phyloP scores from a whole-genome alignment of 35 echinoderm and acorn worm genomes.

The Heliocidaris tuberculata region DNA sequence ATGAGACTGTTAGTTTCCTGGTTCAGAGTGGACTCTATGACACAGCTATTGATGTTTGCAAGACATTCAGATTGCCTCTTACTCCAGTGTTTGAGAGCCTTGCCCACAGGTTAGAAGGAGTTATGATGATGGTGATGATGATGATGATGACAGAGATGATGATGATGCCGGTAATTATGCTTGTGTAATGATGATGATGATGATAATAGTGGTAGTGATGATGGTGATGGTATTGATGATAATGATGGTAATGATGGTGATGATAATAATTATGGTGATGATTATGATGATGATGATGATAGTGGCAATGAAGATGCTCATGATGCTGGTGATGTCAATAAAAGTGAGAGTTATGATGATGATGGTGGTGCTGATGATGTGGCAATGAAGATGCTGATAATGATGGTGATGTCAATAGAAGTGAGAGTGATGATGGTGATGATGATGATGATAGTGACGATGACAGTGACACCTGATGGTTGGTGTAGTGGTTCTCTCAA shows the following conservation, averaged over 20 bases:
- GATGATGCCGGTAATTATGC: no score
- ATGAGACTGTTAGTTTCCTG: slow-evolving; percentile 76
- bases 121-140: neutral
- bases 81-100: slow-evolving; percentile 80
- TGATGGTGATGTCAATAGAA: neutral
- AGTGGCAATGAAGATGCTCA: no score
- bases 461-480: no score
- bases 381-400: neutral
- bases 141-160: neutral
- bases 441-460: neutral
- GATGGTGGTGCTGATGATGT: no score
- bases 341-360: no score
- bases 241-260: neutral
- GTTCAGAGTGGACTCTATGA: slow-evolving; percentile 86
- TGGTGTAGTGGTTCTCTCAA: no score
- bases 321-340: neutral
- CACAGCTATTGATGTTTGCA: slow-evolving; percentile 76
- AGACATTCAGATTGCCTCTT: slow-evolving; percentile 67
- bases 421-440: neutral
- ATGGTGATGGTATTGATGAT: neutral
- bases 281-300: no score
- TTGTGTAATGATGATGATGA: neutral
- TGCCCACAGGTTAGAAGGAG: slow-evolving; percentile 60
- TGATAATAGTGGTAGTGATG: neutral
- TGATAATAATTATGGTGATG: no score